Base-by-base conservation (phyloP, 2,113 vertebrate genomes). In the Tretioscincus oriximinensis region DNA sequence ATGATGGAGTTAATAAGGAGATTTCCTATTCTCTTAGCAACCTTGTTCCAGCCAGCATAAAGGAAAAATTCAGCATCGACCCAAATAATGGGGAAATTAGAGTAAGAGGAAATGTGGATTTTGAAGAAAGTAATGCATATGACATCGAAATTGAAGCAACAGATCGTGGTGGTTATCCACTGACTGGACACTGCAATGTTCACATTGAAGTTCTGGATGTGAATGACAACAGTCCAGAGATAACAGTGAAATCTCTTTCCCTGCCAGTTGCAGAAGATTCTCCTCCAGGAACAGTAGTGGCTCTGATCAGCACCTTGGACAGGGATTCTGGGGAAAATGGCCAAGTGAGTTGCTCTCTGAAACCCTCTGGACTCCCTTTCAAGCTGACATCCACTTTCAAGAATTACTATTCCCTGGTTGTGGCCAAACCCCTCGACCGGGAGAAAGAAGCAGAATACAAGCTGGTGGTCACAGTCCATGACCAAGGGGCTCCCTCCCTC, bases 81-180 rank as follows among this genome's bases (percentile, higher is more conserved):
- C 66, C 90, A 0, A 24, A 79, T 18, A 94, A 88, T 12, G 96
- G 96, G 1, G 93, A 95, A 83, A 90, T 97, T 60, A 93, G 78
- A 41, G 93, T 94, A 5, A 92, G 82, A 67, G 94, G 90, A 5
- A 35, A 16, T 0, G 35, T 76, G 31, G 73, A 76, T 61, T 76
- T 63, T 63, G 73, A 76, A 76, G 73, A 76, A 29, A 20, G 31
- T 76, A n/a, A 29, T 4, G 31, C 73, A 47, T 76, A 76, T 28
- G 61, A 76, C 47, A 65, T 76, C 11, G 35, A 76, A 28, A 41
- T 76, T 65, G 61, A 65, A 28, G 75, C 75, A 47, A 76, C 24
- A 76, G 75, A 76, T 49, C 64, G 12, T 28, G 8, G 75, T 28
- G 8, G 0, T n/a, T 65, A 65, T 0, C 51, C 73, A 9, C 3